These are phyloP conservation scores for Cotesia congregata DNA, from an alignment of 2,888 invertebrate genomes.

Conservation along the genomic window DNA sequence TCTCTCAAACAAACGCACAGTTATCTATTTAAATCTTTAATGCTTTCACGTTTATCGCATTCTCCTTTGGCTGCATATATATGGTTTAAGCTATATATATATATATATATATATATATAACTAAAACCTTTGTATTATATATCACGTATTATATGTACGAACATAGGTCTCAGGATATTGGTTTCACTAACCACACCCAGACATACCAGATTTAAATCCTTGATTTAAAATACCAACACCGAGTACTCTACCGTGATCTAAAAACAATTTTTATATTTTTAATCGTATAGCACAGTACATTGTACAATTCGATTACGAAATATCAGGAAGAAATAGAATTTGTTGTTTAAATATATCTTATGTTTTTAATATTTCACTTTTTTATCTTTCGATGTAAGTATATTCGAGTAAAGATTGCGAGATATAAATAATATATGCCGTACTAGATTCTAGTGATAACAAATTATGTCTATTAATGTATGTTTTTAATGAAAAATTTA, in stretches of 20 bases:
- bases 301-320: neutral
- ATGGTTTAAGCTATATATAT: neutral
- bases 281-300: neutral
- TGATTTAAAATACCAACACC: constrained; percentile 25
- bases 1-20: neutral
- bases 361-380: constrained; percentile 2
- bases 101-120: neutral
- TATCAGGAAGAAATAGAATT: neutral
- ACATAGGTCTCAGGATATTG: constrained; percentile 28
- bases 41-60: constrained; percentile 31
- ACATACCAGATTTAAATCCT: constrained; percentile 36
- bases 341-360: constrained; percentile 18
- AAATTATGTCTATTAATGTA: neutral
- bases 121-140: constrained; percentile 19
- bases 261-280: neutral
- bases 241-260: neutral
- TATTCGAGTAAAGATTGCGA: neutral
- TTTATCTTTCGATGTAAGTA: neutral
- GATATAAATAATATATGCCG: neutral
- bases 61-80: neutral
- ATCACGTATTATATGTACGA: constrained; percentile 10
- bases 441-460: neutral
- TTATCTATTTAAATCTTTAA: neutral
- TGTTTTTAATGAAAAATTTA: constrained; percentile 1
- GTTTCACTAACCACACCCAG: constrained; percentile 41